Evolutionary conservation across 2,113 vertebrate species (phyloP).

Genomic region (Halichoerus grypus): DNA sequence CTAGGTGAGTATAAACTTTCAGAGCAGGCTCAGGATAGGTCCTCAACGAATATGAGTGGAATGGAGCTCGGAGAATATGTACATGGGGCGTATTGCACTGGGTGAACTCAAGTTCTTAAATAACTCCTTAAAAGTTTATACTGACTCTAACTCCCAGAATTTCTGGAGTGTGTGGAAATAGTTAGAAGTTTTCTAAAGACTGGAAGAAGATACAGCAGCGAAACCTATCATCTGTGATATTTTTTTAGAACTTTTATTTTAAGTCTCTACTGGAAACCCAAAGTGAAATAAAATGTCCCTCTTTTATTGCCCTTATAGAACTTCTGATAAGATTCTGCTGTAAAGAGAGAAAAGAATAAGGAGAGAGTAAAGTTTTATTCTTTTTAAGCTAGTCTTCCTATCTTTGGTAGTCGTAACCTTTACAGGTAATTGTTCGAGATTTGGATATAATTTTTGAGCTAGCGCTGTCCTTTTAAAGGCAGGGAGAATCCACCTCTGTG

Average conservation of each 20-base stretch:
- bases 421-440: constrained; percentile 58
- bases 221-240: not conserved
- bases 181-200: not conserved
- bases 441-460: constrained; percentile 37
- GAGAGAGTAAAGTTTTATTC: not conserved
- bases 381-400: not conserved
- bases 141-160: not conserved
- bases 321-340: not conserved
- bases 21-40: no score
- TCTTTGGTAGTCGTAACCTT: constrained; percentile 5
- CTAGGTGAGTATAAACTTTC: not conserved
- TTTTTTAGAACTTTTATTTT: constrained; percentile 37
- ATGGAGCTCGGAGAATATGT: rapidly evolving
- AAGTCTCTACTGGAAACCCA: constrained; percentile 8
- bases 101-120: not conserved
- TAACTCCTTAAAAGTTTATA: not conserved
- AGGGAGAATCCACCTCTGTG: not conserved
- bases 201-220: not conserved
- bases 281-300: constrained; percentile 28
- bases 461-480: constrained; percentile 18
- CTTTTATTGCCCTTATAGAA: not conserved
- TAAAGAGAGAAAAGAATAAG: not conserved
- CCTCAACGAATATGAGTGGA: rapidly evolving
- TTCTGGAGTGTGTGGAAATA: not conserved
- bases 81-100: rapidly evolving